Evolutionary conservation across 35 echinoderm and acorn worm genomes (phyloP).

Genomic region (Apostichopus parvimensis): DNA sequence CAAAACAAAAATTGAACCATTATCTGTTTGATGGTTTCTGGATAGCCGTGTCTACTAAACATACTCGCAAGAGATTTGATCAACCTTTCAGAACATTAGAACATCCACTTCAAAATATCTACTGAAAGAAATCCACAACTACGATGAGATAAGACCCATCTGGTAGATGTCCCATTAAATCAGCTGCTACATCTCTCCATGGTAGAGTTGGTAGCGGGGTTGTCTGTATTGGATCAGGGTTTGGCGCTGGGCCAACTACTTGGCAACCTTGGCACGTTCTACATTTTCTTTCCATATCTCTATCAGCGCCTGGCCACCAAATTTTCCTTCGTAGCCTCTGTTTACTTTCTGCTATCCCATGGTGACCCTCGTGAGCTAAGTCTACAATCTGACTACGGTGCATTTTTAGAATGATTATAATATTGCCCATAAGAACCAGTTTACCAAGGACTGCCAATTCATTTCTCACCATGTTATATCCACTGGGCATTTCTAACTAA

Average conservation of each 20-base stretch:
- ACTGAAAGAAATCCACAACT: background rate
- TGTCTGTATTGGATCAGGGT: background rate
- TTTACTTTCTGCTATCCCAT: background rate
- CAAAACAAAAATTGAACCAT: background rate
- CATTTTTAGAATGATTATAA: background rate
- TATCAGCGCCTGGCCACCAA: slow-evolving; percentile 17
- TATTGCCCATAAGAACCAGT: background rate
- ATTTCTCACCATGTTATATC: slow-evolving; percentile 22
- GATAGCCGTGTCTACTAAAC: background rate
- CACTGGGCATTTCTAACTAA: background rate
- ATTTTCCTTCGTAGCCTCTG: background rate
- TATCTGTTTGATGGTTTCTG: background rate
- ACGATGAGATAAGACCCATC: background rate
- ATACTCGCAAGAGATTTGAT: background rate
- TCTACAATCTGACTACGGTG: background rate
- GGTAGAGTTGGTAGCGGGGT: background rate
- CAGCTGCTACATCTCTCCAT: background rate
- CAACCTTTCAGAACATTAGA: background rate
- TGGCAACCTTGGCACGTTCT: background rate
- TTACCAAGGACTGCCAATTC: slow-evolving; percentile 43
- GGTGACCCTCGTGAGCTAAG: background rate
- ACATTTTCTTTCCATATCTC: slow-evolving; percentile 7
- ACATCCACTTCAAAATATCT: background rate
- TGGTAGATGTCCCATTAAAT: background rate
- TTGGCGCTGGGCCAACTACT: background rate